Evolutionary conservation across 1,140 invertebrate species (phyloP).

Genomic region (Drosophila oshimai): DNA sequence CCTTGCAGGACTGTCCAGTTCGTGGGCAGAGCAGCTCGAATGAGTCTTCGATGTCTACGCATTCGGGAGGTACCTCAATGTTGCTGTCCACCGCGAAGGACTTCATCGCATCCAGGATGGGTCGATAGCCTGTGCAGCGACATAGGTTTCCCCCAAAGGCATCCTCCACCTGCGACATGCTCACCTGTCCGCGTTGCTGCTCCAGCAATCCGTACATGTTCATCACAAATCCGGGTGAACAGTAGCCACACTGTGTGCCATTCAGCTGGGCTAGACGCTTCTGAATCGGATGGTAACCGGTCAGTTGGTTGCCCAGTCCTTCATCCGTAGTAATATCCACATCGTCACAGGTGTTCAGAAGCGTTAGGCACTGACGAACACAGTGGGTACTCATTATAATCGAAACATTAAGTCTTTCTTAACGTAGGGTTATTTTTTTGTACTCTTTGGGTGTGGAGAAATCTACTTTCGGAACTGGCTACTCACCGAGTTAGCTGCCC

Average conservation of each 20-base stretch:
- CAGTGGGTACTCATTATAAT: background rate
- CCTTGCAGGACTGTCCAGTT: constrained; percentile 55
- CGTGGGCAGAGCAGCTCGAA: constrained; percentile 46
- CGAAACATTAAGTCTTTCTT: no score
- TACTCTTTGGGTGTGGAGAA: background rate
- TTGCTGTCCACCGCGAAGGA: constrained; percentile 87
- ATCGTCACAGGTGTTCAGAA: constrained; percentile 87
- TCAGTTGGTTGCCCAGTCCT: constrained; percentile 87
- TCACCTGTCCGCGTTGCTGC: constrained; percentile 83
- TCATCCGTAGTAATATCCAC: constrained; percentile 92
- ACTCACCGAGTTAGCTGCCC: constrained; percentile 90
- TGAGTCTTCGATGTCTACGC: constrained; percentile 72
- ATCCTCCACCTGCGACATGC: constrained; percentile 89
- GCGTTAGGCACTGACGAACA: constrained; percentile 86
- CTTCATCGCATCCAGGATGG: constrained; percentile 94
- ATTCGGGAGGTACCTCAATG: constrained; percentile 84
- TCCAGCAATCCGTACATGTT: constrained; percentile 89
- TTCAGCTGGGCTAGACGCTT: constrained; percentile 87
- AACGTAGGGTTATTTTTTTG: no score
- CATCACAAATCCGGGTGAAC: constrained; percentile 93
- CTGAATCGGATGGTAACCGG: constrained; percentile 89
- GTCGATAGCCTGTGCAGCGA: constrained; percentile 93
- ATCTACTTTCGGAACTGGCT: background rate
- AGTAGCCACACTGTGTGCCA: constrained; percentile 92
- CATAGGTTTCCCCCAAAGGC: constrained; percentile 92